Evolutionary conservation across 2,797 vertebrate genomes (phyloP).

Genomic region (Yasuhikotakia modesta): DNA sequence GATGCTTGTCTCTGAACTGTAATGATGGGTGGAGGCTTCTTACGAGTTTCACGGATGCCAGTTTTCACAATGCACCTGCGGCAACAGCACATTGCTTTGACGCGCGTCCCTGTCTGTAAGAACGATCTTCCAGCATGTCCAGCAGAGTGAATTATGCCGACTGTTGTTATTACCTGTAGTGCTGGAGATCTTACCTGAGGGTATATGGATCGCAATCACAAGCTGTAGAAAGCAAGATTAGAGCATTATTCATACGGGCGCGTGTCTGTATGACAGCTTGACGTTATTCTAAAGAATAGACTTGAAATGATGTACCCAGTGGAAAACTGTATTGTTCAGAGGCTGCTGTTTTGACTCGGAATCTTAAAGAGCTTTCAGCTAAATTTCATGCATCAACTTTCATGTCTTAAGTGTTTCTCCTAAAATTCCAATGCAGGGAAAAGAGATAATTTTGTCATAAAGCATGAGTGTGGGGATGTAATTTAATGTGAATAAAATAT

Average conservation of each 20-base stretch:
- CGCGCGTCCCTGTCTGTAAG: constrained; percentile 17
- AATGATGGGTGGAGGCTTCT: constrained; percentile 4
- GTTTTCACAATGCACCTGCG: constrained; percentile 42
- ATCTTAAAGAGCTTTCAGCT: no score
- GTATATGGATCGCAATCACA: constrained; percentile 14
- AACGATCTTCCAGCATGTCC: constrained; percentile 21
- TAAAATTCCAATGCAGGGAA: no score
- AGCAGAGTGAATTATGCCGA: constrained; percentile 1
- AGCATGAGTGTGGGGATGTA: no score
- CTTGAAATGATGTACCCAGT: not conserved
- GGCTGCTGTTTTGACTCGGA: no score
- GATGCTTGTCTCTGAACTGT: constrained; percentile 23
- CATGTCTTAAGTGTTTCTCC: no score
- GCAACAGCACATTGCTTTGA: not conserved
- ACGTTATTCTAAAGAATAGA: not conserved
- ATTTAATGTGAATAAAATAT: no score
- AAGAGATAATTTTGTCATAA: no score
- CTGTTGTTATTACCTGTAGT: constrained; percentile 11
- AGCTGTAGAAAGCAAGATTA: not conserved
- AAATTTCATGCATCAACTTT: no score
- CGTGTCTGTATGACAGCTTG: not conserved
- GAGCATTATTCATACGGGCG: not conserved
- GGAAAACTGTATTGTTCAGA: no score
- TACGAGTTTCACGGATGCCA: not conserved
- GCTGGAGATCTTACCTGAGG: constrained; percentile 11